Base-by-base conservation (phyloP, 2,113 vertebrate genomes). In the Pseudopipra pipra region DNA sequence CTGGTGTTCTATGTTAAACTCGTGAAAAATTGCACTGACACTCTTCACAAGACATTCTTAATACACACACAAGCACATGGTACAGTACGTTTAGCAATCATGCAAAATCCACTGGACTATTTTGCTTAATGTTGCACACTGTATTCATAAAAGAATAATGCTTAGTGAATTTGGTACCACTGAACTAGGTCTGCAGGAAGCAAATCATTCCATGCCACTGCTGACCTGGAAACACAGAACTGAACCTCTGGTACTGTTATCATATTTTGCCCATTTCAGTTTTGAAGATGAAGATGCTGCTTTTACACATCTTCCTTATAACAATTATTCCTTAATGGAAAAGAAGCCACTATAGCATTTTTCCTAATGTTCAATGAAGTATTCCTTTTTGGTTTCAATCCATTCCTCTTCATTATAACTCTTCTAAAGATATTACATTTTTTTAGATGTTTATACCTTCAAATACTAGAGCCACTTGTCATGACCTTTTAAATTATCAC, bases 401-500 rank as follows among this genome's bases (percentile, higher is more conserved):
- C 66, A 62, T 47, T 59, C 30, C 19, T 61, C 46, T 63, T 76
- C 47, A 76, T 44, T 77, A 18, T 35, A 95, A 71, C 20, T 75
- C 62, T 65, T 87, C 72, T 68, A 77, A 77, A 89, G 89, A 77
- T 15, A 75, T 31, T 43, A 61, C 1, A 0, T 15, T 37, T 90
- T 73, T 71, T 90, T 22, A 87, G 41, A 89, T 81, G n/a, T 89
- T 92, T 95, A 58, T 82, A 33, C 61, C 52, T 82, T 96, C 61
- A 96, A 89, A 78, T 78, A 86, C 44, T 75, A 75, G 51, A 74
- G 75, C 13, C 25, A 91, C 92, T 85, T 88, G 79, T 76, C 87
- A 65, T 15, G 51, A 67, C 52, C 68, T 55, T 67, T 90, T 93
- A 95, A 95, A 94, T 85, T 82, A 95, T 68, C 79, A 89, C 79